Evolutionary conservation across 2,113 vertebrate species (phyloP), one percentile per base, ranked within the genome.

Genomic region (Scomber scombrus): DNA sequence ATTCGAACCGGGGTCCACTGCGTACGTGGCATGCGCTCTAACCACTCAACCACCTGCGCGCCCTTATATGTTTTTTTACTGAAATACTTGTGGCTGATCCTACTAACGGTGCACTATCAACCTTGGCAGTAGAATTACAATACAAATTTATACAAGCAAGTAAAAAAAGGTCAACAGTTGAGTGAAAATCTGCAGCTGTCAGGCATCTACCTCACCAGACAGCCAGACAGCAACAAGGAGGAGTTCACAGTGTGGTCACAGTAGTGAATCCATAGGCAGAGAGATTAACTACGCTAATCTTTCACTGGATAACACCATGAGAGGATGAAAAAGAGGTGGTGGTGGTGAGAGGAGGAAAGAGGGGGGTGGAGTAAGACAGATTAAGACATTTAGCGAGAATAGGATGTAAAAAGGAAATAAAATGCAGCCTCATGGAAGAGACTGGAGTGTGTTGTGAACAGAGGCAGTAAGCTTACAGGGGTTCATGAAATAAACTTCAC

Each of bases 211-310:
- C 6, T 61, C 40, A 18, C 15, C 76, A 61, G 79, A 64, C 69
- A 65, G 47, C 52, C 69, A 60, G 84, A 74, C 71, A 54, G 62
- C 61, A 51, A 11, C 61, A 68, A 51, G 18, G 34, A 71, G 31
- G 71, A 81, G 81, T 79, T 85, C 65, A 86, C 56, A 46, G 52
- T 61, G 75, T 69, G 80, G 74, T 67, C 85, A 75, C 64, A 63
- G 16, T 2, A 64, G 40, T 56, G 71, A 85, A 65, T 62, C 62
- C 52, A 80, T 50, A 64, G 81, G 58, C 56, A 0, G 31, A 50
- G 65, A 67, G 75, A 90, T 81, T 77, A 85, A 80, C 58, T 2
- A 16, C 11, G 0, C 75, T 82, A 78, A 85, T 86, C 73, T 84
- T 71, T 23, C 61, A 8, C 50, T 63, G 79, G 73, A 82, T 83